Conservation (phyloP, 1,140 invertebrate genomes). For the Pachypsylla venusta region DNA sequence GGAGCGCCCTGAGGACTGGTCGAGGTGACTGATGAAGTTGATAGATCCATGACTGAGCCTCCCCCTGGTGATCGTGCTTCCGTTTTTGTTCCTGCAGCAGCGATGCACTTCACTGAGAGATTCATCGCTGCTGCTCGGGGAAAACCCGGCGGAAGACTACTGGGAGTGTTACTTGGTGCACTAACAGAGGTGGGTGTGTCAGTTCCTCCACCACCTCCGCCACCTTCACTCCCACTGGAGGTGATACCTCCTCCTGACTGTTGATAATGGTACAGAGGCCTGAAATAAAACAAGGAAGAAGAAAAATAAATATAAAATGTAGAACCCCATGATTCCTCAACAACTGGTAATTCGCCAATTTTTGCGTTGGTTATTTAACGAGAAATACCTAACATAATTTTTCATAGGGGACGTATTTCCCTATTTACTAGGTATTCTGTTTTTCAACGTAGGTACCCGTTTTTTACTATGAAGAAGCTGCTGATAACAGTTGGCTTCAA, state of each 20-base stretch:
- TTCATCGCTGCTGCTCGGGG: conserved; percentile 51
- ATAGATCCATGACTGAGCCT: conserved; percentile 70
- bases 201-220: conserved; percentile 9
- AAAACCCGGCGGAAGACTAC: conserved; percentile 43
- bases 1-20: conserved; percentile 59
- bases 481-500: too few species aligned
- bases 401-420: too few species aligned
- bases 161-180: conserved; percentile 16
- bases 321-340: too few species aligned
- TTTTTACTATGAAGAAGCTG: too few species aligned
- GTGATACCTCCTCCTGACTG: conserved; percentile 40
- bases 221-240: conserved; percentile 12
- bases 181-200: conserved; percentile 4
- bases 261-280: conserved; percentile 59
- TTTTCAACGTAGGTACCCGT: too few species aligned
- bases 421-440: too few species aligned
- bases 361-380: too few species aligned
- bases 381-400: too few species aligned
- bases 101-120: conserved; percentile 67
- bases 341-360: too few species aligned
- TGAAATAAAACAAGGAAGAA: too few species aligned
- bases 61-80: conserved; percentile 23
- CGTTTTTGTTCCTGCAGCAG: conserved; percentile 40
- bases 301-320: too few species aligned
- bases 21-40: conserved; percentile 64